Conservation (phyloP, 1,140 invertebrate species). For the Tetramorium simillimum region DNA sequence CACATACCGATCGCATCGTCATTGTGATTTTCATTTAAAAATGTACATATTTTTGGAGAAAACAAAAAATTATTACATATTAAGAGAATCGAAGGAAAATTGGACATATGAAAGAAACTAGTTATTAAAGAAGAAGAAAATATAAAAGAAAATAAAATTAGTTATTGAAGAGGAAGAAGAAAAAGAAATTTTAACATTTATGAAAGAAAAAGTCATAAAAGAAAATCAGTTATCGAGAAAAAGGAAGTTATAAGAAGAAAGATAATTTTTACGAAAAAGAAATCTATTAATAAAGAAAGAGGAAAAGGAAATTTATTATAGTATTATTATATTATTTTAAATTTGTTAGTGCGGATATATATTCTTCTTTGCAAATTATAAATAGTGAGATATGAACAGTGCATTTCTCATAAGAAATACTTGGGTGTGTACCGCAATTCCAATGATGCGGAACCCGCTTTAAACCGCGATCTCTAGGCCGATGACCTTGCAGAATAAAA, state of each 20-base stretch:
- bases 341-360: not conserved
- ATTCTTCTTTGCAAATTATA: not conserved
- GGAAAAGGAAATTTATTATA: not conserved
- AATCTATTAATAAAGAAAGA: not conserved
- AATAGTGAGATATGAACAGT: not conserved
- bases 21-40: not conserved
- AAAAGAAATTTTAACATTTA: not conserved
- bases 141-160: not conserved
- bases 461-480: constrained; percentile 21
- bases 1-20: constrained; percentile 56
- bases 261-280: not conserved
- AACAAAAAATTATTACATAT: not conserved
- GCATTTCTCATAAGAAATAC: constrained; percentile 27
- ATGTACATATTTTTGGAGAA: not conserved
- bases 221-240: not conserved
- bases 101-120: not conserved
- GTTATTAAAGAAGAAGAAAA: not conserved
- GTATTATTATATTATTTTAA: not conserved
- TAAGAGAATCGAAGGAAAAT: not conserved
- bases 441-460: constrained; percentile 22
- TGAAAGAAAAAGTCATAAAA: not conserved
- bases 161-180: not conserved
- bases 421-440: not conserved
- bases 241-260: not conserved
- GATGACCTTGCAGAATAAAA: not conserved